Evolutionary conservation across 1,140 invertebrate genomes (phyloP).

Genomic region (Chironomus striatipennis): DNA sequence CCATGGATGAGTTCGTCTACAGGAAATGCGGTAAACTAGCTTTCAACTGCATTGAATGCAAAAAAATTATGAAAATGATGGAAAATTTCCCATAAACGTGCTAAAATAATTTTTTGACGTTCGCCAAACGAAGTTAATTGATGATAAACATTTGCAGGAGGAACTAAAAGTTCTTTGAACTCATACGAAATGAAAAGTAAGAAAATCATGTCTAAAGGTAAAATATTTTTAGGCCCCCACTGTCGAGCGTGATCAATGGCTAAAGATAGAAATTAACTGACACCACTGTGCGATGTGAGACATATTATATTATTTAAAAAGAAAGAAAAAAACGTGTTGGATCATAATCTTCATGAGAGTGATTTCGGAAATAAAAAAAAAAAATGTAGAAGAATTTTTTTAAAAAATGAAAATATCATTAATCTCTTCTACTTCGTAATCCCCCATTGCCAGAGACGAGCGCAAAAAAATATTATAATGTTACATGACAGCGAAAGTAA

Average conservation of each 20-base stretch:
- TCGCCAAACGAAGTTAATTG: background rate
- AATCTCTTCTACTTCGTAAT: background rate
- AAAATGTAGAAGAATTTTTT: too few species aligned
- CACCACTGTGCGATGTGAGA: background rate
- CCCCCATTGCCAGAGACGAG: background rate
- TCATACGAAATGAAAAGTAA: background rate
- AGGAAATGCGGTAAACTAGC: background rate
- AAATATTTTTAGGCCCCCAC: background rate
- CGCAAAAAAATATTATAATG: background rate
- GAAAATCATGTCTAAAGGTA: background rate
- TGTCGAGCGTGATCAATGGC: background rate
- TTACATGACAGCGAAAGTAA: conserved; percentile 1
- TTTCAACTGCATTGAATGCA: background rate
- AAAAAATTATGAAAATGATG: too few species aligned
- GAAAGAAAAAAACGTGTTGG: background rate
- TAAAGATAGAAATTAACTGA: conserved; percentile 3
- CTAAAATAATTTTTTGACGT: too few species aligned
- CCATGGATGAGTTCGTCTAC: background rate
- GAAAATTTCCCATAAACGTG: background rate
- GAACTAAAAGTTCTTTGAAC: background rate
- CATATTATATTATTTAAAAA: too few species aligned
- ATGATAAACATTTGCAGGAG: background rate
- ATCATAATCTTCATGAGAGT: background rate
- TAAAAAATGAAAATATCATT: background rate
- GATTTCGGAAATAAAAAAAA: too few species aligned